Percentiles rank a stretch among this genome's conserved stretches.
These are phyloP conservation scores for Clupea harengus DNA, from an alignment of 2,113 vertebrate genomes.

Conservation along the genomic window DNA sequence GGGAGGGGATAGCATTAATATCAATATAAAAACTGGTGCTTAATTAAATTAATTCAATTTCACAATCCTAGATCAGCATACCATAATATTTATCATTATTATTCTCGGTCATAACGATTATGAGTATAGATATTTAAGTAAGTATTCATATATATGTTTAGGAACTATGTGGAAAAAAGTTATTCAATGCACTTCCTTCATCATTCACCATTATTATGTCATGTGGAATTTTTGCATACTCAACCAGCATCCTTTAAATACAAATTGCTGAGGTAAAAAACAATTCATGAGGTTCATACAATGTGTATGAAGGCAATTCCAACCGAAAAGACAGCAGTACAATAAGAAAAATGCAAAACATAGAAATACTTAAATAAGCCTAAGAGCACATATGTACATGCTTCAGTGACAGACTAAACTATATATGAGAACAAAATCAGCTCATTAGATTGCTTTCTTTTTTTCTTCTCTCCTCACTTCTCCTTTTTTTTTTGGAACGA, in stretches of 20 bases:
- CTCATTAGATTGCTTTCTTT: conserved; percentile 29
- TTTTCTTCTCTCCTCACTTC: conserved; percentile 24
- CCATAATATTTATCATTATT: conserved; percentile 68
- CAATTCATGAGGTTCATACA: conserved; percentile 60
- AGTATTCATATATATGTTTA: conserved; percentile 46
- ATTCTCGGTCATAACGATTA: conserved; percentile 62
- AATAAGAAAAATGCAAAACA: conserved; percentile 66
- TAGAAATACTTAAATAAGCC: conserved; percentile 72
- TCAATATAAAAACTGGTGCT: conserved; percentile 57
- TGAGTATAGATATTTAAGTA: conserved; percentile 72
- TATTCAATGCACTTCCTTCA: conserved; percentile 60
- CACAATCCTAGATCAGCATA: conserved; percentile 75
- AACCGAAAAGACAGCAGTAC: conserved; percentile 66
- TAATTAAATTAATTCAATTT: conserved; percentile 71
- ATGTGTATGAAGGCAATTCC: conserved; percentile 51
- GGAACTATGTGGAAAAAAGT: conserved; percentile 48
- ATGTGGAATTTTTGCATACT: conserved; percentile 57
- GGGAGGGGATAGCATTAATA: conserved; percentile 37
- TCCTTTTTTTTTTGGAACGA: conserved; percentile 50
- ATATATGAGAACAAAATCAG: conserved; percentile 1
- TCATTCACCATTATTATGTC: conserved; percentile 57
- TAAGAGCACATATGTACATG: conserved; percentile 69
- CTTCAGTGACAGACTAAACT: conserved; percentile 52
- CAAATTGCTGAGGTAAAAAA: conserved; percentile 73
- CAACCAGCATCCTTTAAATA: conserved; percentile 65